Evolutionary conservation across 2,113 vertebrate species (phyloP).

Genomic region (Amazona guildingii): DNA sequence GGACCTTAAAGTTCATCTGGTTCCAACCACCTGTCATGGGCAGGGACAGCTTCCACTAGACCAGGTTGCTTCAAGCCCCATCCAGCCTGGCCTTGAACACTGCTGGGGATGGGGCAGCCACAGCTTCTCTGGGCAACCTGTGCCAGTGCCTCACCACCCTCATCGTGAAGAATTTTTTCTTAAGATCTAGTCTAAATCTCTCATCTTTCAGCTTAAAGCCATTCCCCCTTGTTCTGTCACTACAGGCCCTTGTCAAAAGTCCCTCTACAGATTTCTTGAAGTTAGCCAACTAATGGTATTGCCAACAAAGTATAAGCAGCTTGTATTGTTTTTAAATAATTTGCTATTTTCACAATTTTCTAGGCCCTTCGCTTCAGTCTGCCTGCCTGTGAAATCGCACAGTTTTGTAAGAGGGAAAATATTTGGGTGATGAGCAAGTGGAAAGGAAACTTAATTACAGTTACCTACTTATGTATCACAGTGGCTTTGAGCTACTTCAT

Average conservation of each 20-base stretch:
- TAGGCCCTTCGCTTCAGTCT: neutral
- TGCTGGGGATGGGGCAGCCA: neutral
- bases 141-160: neutral
- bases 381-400: neutral
- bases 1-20: neutral
- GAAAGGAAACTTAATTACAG: neutral
- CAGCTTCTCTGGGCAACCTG: neutral
- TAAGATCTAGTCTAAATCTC: neutral
- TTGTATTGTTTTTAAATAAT: neutral
- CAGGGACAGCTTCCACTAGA: neutral
- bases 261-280: neutral
- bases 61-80: neutral
- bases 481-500: conserved; percentile 43
- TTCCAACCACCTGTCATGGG: neutral
- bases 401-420: neutral
- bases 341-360: neutral
- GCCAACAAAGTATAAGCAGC: neutral
- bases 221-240: neutral
- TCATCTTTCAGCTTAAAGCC: neutral
- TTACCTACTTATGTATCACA: neutral
- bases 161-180: neutral
- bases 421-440: neutral
- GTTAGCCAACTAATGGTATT: neutral
- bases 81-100: neutral
- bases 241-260: neutral